Evolutionary conservation across 1,140 invertebrate species (phyloP), one percentile per base, ranked within the genome.

Genomic region (Drosophila bocqueti): DNA sequence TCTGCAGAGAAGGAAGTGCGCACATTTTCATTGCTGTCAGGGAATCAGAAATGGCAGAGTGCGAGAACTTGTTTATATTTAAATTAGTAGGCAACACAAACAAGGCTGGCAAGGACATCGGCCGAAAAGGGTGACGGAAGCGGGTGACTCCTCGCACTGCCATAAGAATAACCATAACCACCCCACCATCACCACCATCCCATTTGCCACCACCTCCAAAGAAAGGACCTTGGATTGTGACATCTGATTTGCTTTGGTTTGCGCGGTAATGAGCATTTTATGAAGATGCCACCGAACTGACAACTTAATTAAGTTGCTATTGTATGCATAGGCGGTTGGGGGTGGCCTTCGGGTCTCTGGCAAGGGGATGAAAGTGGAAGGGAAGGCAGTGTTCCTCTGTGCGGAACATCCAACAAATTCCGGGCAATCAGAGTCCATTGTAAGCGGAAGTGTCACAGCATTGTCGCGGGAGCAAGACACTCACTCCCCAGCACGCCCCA

Each of bases 271-370:
- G 82, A 84, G 78, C 73, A 75, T 84, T 84, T 84, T 84, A 84
- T 84, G 78, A 81, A 79, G 81, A 84, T 83, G 77, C 81, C 83
- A 54, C 76, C 61, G 43, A 67, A 62, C 74, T 84, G 84, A 89
- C 84, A 90, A 84, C 84, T 84, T 89, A 89, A 89, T 89, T 89
- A 89, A 89, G 84, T 84, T 84, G 86, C 87, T 76, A 89, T 85
- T 85, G 79, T 81, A 46, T 74, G 68, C 74, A 69, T 26, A 34
- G 71, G 69, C 55, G 46, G 65, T 63, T 50, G 46, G 46, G 54
- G 74, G 64, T 26, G 75, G 64, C 52, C 36, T 31, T 68, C 13
- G 29, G 15, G 9, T 21, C 29, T 11, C 49, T 8, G 34, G 21
- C 4, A 8, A 3, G 61, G 65, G 36, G 16, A n/a, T 67, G 40